Evolutionary conservation across 30 jellyfish, hydroid and myxozoan genomes (phyloP), one percentile per base, ranked within the genome.

Genomic region (Pelagia noctiluca): DNA sequence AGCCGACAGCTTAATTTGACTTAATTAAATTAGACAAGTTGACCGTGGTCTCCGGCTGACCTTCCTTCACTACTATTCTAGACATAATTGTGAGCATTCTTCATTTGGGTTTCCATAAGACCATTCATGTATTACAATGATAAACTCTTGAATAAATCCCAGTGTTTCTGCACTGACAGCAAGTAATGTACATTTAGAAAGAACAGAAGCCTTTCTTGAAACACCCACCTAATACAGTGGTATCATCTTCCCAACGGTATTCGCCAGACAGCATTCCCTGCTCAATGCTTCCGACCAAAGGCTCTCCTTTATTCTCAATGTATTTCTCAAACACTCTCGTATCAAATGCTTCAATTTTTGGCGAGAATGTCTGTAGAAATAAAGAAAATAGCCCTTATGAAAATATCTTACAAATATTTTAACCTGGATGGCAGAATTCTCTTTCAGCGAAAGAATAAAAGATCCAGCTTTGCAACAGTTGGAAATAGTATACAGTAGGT

Each of bases 211-310:
- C 80, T 75, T 60, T 10, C 11, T 48, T n/a, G 19, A 30, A 8
- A 18, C 33, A 54, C 84, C 18, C 52, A 88, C 96, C 96, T 10
- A 38, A 30, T 29, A 88, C 74, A 21, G 87, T 68, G 35, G 23
- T 52, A 31, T 78, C 75, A 42, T 75, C 93, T 28, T 85, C 95
- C 98, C 98, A 92, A 1, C 89, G 78, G 57, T 68, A 75, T 46
- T 85, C 98, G 11, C 96, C 96, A 48, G 82, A 53, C 64, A 71
- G 78, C 92, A 94, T 94, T 33, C 99, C 99, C 57, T 80, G 97
- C 38, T 94, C 99, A 37, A 94, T 87, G 30, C 94, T 82, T 2
- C 97, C 97, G 50, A 87, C 93, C 48, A 94, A 38, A 18, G 97
- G 97, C 1, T 94, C 97, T 1, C 97, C 97, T 76, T 78, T 83